Evolutionary conservation across 2,113 vertebrate genomes (phyloP), one percentile per base, ranked within the genome.

Genomic region (Albula goreensis): DNA sequence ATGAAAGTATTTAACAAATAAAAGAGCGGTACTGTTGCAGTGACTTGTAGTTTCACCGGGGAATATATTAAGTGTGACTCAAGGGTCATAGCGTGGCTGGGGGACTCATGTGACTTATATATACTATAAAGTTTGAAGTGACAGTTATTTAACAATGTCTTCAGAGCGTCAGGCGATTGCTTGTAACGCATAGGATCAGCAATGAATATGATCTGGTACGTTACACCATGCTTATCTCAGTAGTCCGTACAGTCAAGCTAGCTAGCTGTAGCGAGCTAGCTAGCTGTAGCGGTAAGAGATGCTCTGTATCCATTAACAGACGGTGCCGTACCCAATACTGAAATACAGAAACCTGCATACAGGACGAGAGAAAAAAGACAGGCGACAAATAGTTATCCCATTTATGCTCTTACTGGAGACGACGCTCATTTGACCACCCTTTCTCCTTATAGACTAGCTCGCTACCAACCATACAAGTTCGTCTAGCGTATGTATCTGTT

Each of bases 41-140:
- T 7, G 15, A 41, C 8, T 17, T 22, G 41, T 57, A 19, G 84
- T 85, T 56, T 85, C 25, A 50, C 31, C 4, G 41, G 31, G 84
- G 78, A 80, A 77, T 10, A 22, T 17, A 8, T n/a, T 57, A 50
- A 60, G 41, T 80, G 84, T 56, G 80, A 85, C 84, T 3, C 49
- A 25, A n/a, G 7, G 5, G 19, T 48, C 5, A 50, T 4, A 25
- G 49, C n/a, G 10, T n/a, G 15, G 15, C 78, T 53, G n/a, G 11
- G 15, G 81, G 31, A 6, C 10, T 15, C 15, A 52, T 22, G 13
- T 66, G 0, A 19, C 4, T 41, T 19, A 19, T 63, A 19, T 6
- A 19, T 4, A 0, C 19, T 66, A 4, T 15, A 19, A 66, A 66
- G 17, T 66, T 22, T 66, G 60, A 66, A 77, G 10, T 52, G 25